Evolutionary conservation across 2,888 invertebrate genomes (phyloP), one percentile per base, ranked within the genome.

Genomic region (Sphaerophoria taeniata): DNA sequence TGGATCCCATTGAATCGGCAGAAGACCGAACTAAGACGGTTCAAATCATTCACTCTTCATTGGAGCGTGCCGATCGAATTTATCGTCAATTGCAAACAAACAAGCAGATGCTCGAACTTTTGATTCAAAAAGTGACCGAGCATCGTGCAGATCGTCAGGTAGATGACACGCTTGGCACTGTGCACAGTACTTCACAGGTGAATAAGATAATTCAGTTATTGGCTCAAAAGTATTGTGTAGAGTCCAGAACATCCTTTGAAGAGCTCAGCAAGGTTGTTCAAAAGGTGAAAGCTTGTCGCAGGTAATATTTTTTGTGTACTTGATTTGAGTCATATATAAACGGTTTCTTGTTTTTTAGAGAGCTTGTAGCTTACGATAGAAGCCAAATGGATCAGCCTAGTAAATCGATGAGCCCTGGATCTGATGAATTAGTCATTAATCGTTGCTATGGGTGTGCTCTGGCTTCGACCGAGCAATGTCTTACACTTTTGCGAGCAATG

Each of bases 21-120:
- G 98, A 99, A 88, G 99, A 99, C 91, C 94, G 99, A 3, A 97
- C 98, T 91, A 98, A 98, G 93, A 98, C 98, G 83, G 97, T 98
- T 33, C 95, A 96, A 47, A 96, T 96, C 49, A 98, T 99, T 88
- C 98, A 98, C 89, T 94, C 96, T 0, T 93, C 98, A 83, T 92
- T 99, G 69, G 98, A 99, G 89, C 98, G 98, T 90, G 99, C 99
- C 0, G 99, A 99, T 92, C 93, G 97, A 31, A 97, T 98, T 14
- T 98, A 99, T 91, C 95, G 97, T 74, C 97, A 98, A 90, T 93
- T 99, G 7, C 96, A 97, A 88, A 95, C 96, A 4, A 97, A 97
- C 90, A 98, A 98, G 90, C 98, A 98, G 2, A 95, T 96, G 70
- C 93, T 99, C 7, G 99, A 99, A 93, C 93, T 96, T 39, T 92